These are phyloP conservation scores for Polymixis flavicincta DNA, from an alignment of 2,888 invertebrate species.

Conservation along the genomic window DNA sequence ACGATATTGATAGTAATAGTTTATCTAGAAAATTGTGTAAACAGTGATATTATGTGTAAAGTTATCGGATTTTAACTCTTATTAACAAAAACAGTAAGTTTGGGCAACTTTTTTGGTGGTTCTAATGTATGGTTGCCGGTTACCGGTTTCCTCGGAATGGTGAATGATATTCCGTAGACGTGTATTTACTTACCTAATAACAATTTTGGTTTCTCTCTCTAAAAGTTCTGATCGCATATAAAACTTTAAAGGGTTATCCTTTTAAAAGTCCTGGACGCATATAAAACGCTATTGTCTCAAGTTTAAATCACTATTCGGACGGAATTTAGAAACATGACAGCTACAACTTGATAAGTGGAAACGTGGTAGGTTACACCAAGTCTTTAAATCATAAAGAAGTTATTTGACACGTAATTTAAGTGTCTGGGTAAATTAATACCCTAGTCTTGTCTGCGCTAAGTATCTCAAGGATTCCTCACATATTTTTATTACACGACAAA, in stretches of 20 bases:
- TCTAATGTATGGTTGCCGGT: not conserved
- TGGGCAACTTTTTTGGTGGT: not conserved
- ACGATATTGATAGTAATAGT: constrained; percentile 10
- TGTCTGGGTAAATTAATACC: not conserved
- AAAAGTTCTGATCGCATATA: not conserved
- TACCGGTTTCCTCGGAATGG: not conserved
- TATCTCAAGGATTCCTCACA: too few relatives aligned
- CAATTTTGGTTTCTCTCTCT: not conserved
- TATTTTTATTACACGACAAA: not conserved
- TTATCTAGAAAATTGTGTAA: constrained; percentile 31
- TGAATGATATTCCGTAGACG: constrained; percentile 15
- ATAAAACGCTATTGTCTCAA: not conserved
- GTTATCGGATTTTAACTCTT: constrained; percentile 52
- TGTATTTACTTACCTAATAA: not conserved
- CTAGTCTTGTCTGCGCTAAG: not conserved
- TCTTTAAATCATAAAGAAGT: not conserved
- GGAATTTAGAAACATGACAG: not conserved
- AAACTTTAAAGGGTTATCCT: not conserved
- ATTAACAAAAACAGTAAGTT: constrained; percentile 33
- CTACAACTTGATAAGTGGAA: not conserved
- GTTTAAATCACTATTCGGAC: not conserved
- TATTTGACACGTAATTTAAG: not conserved
- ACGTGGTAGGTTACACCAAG: not conserved
- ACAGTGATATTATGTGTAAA: constrained; percentile 48
- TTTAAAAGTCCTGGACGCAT: not conserved